A percentile compares a stretch with the other conserved stretches of the same genome.
Evolutionary conservation across 2,888 invertebrate genomes (phyloP).

Genomic region (Cephus pygmeus): DNA sequence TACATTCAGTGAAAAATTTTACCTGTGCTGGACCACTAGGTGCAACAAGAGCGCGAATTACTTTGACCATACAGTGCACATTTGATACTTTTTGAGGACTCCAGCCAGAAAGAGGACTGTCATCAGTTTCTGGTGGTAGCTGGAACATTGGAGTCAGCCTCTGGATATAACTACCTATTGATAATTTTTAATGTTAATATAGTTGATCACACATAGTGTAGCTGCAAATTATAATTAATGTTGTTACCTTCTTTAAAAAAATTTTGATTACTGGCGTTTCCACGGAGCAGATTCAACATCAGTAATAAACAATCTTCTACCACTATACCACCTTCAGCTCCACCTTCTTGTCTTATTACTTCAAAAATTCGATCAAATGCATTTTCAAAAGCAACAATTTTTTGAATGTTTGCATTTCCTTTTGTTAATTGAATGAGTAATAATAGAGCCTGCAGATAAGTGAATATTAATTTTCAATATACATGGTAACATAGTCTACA

Average conservation of each 20-base stretch:
- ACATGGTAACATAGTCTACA: not conserved
- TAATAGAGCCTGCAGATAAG: conserved; percentile 74
- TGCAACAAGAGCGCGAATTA: conserved; percentile 90
- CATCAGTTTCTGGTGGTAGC: conserved; percentile 77
- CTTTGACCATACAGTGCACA: conserved; percentile 90
- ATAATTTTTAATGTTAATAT: not conserved
- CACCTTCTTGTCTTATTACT: conserved; percentile 91
- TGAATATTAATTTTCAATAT: not conserved
- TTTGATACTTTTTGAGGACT: conserved; percentile 95
- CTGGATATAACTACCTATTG: conserved; percentile 86
- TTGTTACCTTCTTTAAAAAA: conserved; percentile 91
- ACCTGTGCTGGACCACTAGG: conserved; percentile 93
- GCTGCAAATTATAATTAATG: not conserved
- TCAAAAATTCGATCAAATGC: conserved; percentile 96
- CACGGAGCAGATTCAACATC: conserved; percentile 91
- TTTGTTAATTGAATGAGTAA: conserved; percentile 92
- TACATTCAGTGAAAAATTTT: not conserved
- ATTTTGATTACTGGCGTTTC: conserved; percentile 97
- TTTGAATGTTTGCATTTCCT: conserved; percentile 97
- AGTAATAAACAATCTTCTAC: conserved; percentile 97
- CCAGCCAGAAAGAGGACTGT: conserved; percentile 77
- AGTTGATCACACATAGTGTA: not conserved
- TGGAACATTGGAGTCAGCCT: conserved; percentile 89
- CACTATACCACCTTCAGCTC: conserved; percentile 95
- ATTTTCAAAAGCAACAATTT: conserved; percentile 99